phyloP scores from a whole-genome alignment of 2,888 invertebrate species.

The Liposcelis brunnea region DNA sequence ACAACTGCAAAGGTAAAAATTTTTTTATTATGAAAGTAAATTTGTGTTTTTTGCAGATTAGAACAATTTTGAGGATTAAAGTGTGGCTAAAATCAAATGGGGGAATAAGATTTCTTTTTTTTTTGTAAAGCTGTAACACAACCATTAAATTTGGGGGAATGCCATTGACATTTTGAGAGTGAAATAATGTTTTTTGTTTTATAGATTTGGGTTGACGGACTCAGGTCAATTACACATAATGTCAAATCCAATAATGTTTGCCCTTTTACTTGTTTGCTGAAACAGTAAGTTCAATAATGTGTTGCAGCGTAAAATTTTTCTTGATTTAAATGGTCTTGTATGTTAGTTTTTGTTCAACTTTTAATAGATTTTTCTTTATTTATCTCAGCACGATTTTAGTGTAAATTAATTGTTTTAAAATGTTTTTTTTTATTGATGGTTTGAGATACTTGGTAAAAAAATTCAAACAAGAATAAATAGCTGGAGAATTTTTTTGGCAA shows the following conservation, averaged over 20 bases:
- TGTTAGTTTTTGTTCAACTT: conserved; percentile 6
- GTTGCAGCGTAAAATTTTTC: conserved; percentile 10
- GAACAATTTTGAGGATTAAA: background rate
- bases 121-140: background rate
- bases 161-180: background rate
- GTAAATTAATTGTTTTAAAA: background rate
- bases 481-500: no score
- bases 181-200: conserved; percentile 9
- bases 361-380: background rate
- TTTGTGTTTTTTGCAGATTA: conserved; percentile 1
- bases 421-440: conserved; percentile 7
- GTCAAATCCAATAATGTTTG: conserved; percentile 98
- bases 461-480: no score
- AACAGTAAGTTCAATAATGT: conserved; percentile 72
- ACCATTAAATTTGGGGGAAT: no score
- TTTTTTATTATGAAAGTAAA: conserved; percentile 3
- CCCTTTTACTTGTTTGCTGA: conserved; percentile 95
- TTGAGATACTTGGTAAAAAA: no score
- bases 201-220: conserved; percentile 87
- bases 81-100: conserved; percentile 1
- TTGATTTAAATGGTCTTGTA: conserved; percentile 1
- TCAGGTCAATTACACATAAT: conserved; percentile 92
- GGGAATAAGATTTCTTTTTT: no score
- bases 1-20: conserved; percentile 75
- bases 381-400: background rate